Conservation (phyloP, 2,113 vertebrate genomes). For the Carettochelys insculpta region DNA sequence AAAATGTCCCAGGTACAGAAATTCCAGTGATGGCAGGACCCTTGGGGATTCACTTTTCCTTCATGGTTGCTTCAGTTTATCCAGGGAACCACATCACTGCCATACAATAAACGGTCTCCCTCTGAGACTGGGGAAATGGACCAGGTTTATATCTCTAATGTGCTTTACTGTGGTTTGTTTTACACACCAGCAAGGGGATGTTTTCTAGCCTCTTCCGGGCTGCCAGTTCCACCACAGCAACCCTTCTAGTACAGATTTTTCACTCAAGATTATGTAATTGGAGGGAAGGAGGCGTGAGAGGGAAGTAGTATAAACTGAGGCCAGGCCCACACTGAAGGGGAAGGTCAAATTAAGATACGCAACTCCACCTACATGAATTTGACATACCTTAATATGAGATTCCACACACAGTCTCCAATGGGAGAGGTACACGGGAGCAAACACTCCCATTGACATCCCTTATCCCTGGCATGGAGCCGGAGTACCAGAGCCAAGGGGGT, state of each 20-base stretch:
- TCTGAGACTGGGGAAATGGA: background rate
- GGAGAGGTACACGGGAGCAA: too few species aligned
- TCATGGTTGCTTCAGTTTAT: background rate
- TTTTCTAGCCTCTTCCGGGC: background rate
- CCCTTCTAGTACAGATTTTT: conserved; percentile 6
- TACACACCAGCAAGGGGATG: background rate
- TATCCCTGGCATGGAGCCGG: too few species aligned
- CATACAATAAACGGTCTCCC: background rate
- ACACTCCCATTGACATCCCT: too few species aligned
- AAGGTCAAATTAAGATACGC: too few species aligned
- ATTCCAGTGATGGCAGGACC: background rate
- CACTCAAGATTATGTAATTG: conserved; percentile 16
- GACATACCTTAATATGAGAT: too few species aligned
- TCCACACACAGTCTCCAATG: too few species aligned
- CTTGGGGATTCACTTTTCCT: background rate
- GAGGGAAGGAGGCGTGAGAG: background rate
- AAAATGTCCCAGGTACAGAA: background rate
- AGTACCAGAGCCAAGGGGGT: too few species aligned
- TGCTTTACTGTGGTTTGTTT: conserved; percentile 32
- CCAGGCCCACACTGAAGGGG: too few species aligned
- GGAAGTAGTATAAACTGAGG: conserved; percentile 13
- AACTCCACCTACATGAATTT: too few species aligned
- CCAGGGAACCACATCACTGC: background rate
- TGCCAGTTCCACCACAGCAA: background rate
- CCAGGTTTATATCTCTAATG: background rate